Percentiles rank a stretch among this genome's conserved stretches.
Evolutionary conservation across 2,113 vertebrate genomes (phyloP).

Genomic region (Rhinolophus sinicus): DNA sequence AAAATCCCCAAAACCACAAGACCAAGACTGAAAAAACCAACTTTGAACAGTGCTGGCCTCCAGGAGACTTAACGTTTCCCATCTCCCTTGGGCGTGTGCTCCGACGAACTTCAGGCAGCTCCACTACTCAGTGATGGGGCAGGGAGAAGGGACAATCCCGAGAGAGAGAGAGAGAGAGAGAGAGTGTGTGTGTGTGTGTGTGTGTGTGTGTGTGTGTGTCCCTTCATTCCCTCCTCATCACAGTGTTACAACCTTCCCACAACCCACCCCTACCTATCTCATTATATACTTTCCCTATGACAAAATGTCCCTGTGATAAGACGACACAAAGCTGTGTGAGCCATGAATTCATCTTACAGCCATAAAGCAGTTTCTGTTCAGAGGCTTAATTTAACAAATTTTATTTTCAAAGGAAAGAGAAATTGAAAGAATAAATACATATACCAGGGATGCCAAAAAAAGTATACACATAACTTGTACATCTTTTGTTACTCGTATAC

Average conservation of each 20-base stretch:
- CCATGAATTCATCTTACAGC: background rate
- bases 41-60: constrained; percentile 70
- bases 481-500: too few relatives aligned
- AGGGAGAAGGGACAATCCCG: background rate
- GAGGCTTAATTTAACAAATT: constrained; percentile 13
- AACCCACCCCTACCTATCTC: background rate
- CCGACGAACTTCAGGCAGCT: background rate
- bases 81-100: constrained; percentile 22
- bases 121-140: background rate
- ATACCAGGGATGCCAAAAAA: background rate
- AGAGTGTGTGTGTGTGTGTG: background rate
- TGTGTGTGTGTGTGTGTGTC: fast-evolving
- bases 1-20: constrained; percentile 72
- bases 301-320: constrained; percentile 55
- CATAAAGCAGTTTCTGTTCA: constrained; percentile 19
- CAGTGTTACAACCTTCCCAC: background rate
- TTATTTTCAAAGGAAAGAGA: background rate
- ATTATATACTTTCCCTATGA: background rate
- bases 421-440: background rate
- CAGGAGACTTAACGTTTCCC: constrained; percentile 59
- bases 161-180: background rate
- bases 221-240: background rate
- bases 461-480: too few relatives aligned
- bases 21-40: constrained; percentile 73
- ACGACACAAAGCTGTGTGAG: background rate